These are phyloP conservation scores for Patella depressa DNA, from an alignment of 2,888 invertebrate genomes.

Conservation along the genomic window DNA sequence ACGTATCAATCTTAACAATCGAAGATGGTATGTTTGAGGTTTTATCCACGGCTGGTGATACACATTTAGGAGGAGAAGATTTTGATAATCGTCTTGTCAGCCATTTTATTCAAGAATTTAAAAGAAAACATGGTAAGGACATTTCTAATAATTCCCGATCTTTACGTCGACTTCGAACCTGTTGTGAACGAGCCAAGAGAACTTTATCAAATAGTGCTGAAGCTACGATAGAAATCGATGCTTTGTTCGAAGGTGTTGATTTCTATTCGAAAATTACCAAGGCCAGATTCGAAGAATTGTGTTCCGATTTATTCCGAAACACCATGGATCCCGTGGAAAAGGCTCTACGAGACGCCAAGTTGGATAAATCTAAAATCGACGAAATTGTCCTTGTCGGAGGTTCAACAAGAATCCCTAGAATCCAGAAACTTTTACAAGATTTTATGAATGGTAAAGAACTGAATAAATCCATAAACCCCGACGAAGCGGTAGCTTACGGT, in stretches of 20 bases:
- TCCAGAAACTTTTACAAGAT: conserved; percentile 89
- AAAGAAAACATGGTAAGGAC: conserved; percentile 80
- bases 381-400: conserved; percentile 83
- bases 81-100: conserved; percentile 87
- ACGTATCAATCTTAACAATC: conserved; percentile 73
- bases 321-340: conserved; percentile 97
- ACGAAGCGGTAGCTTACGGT: conserved; percentile 91
- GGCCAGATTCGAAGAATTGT: conserved; percentile 95
- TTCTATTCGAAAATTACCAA: conserved; percentile 94
- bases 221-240: conserved; percentile 87
- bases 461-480: conserved; percentile 91
- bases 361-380: conserved; percentile 84
- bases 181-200: conserved; percentile 80
- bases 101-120: conserved; percentile 84
- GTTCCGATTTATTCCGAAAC: conserved; percentile 92
- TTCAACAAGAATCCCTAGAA: conserved; percentile 96
- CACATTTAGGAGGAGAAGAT: conserved; percentile 82
- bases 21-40: conserved; percentile 80
- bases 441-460: conserved; percentile 82
- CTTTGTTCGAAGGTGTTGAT: conserved; percentile 92
- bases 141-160: conserved; percentile 80
- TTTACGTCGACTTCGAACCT: conserved; percentile 88
- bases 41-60: conserved; percentile 84
- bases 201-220: conserved; percentile 74
- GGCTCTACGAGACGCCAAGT: conserved; percentile 92